Evolutionary conservation across 2,888 invertebrate species (phyloP).

Genomic region (Lepidochrysops patricia): DNA sequence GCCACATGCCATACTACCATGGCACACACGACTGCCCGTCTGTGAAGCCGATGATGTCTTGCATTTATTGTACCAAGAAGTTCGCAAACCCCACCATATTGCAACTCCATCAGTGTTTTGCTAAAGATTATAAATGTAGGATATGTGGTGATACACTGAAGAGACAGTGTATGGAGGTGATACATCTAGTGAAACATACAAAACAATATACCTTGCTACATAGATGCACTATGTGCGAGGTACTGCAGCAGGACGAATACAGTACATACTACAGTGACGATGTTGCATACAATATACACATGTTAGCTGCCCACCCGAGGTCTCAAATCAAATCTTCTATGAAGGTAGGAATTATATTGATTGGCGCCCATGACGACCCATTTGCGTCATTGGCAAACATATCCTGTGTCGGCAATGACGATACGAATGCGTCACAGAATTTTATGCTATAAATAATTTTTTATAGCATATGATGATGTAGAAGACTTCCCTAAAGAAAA

Average conservation of each 20-base stretch:
- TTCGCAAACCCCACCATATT: slow-evolving; percentile 24
- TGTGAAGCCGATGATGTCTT: slow-evolving; percentile 11
- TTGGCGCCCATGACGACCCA: too few relatives aligned
- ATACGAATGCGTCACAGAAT: too few relatives aligned
- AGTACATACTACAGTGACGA: slow-evolving; percentile 18
- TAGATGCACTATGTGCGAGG: slow-evolving; percentile 33
- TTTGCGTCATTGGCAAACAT: too few relatives aligned
- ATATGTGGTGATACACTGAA: slow-evolving; percentile 26
- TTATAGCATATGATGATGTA: too few relatives aligned
- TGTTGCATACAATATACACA: background rate
- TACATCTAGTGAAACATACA: slow-evolving; percentile 36
- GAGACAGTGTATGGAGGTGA: slow-evolving; percentile 29
- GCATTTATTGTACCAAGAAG: slow-evolving; percentile 29
- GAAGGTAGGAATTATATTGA: too few relatives aligned
- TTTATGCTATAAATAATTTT: too few relatives aligned
- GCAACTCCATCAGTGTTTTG: slow-evolving; percentile 21
- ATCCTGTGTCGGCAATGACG: too few relatives aligned
- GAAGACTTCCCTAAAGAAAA: too few relatives aligned
- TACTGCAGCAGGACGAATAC: too few relatives aligned
- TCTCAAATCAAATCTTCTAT: background rate
- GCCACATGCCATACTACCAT: background rate
- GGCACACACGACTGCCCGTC: slow-evolving; percentile 30
- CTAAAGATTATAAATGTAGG: slow-evolving; percentile 23
- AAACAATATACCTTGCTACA: slow-evolving; percentile 27
- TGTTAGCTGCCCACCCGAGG: background rate